Evolutionary conservation across 2,797 vertebrate species (phyloP).

Genomic region (Semaprochilodus insignis): DNA sequence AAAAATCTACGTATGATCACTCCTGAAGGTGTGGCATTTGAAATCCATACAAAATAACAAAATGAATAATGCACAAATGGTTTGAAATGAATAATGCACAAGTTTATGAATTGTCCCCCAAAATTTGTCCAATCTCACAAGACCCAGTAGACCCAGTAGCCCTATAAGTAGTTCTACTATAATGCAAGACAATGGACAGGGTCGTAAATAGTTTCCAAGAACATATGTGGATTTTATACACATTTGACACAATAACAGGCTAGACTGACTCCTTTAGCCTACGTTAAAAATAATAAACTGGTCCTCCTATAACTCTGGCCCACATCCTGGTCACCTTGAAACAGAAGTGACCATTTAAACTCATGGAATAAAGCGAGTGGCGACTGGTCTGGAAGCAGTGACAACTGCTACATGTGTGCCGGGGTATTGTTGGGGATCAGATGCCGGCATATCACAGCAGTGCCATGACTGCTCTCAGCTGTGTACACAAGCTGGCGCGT

Average conservation of each 20-base stretch:
- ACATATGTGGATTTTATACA: no score
- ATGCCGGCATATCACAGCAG: constrained; percentile 32
- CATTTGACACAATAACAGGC: not conserved
- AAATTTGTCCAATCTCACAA: no score
- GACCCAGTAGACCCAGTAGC: not conserved
- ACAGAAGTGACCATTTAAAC: not conserved
- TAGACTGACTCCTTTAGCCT: no score
- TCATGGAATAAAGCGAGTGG: constrained; percentile 14
- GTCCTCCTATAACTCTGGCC: not conserved
- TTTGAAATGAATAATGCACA: no score
- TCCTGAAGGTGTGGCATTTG: no score
- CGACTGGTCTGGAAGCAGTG: constrained; percentile 9
- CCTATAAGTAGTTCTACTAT: not conserved
- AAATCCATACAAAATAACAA: no score
- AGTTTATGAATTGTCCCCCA: no score
- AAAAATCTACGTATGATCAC: no score
- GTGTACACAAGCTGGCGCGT: constrained; percentile 48
- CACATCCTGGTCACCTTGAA: constrained; percentile 41
- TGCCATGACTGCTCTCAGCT: constrained; percentile 56
- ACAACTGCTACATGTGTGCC: not conserved
- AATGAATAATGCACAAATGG: no score
- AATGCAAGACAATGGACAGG: not conserved
- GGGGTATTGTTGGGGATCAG: constrained; percentile 23
- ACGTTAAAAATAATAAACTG: not conserved
- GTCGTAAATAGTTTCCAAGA: no score